A percentile compares a stretch with the other conserved stretches of the same genome.
Evolutionary conservation across 2,113 vertebrate species (phyloP).

Genomic region (Ameiurus melas): DNA sequence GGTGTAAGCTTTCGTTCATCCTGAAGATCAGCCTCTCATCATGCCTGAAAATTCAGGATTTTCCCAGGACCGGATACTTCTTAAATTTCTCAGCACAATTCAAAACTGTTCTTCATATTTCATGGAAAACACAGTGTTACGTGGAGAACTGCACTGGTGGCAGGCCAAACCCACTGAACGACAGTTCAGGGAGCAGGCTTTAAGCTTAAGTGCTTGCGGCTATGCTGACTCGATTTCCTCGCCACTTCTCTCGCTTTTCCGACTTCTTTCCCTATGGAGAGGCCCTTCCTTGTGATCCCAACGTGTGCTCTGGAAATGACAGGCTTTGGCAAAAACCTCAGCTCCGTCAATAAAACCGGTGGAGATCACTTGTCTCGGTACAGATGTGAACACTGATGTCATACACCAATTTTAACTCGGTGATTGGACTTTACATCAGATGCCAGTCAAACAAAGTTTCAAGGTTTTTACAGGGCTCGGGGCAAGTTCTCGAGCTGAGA

Average conservation of each 20-base stretch:
- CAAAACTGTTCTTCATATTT: background rate
- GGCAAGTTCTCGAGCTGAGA: slow-evolving; percentile 10
- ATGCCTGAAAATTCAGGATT: background rate
- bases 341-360: slow-evolving; percentile 21
- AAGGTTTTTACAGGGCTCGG: slow-evolving; percentile 37
- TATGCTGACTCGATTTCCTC: background rate
- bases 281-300: slow-evolving; percentile 14
- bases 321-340: slow-evolving; percentile 38
- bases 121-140: background rate
- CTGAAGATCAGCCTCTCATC: background rate
- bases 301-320: slow-evolving; percentile 34
- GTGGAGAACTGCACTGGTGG: background rate
- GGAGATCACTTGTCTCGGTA: slow-evolving; percentile 17
- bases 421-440: slow-evolving; percentile 38
- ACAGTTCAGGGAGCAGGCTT: background rate
- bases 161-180: background rate
- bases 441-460: slow-evolving; percentile 35
- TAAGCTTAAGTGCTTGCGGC: background rate
- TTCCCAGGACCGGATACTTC: background rate
- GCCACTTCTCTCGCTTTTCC: background rate
- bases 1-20: background rate
- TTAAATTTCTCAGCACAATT: background rate
- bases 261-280: background rate
- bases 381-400: slow-evolving; percentile 54
- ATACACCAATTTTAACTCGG: slow-evolving; percentile 43